Base-by-base conservation (phyloP, 2,797 vertebrate genomes). In the Schizopygopsis pylzovi region DNA sequence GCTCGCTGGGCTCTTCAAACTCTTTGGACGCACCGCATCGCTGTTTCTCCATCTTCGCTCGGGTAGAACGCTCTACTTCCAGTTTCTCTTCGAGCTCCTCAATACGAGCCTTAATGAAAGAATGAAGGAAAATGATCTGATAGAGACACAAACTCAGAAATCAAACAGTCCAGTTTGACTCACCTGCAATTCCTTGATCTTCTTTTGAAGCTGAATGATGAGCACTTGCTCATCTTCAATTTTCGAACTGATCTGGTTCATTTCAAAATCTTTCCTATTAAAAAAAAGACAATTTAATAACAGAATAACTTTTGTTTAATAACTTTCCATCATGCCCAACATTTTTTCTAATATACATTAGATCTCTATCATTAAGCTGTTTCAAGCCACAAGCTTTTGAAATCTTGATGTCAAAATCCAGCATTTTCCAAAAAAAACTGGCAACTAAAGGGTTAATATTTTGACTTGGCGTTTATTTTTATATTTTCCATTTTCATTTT, bases 41-140 rank as follows among this genome's bases (percentile, higher is more conserved):
- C 92, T 98, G 97, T 94, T 98, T 98, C 93, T 99, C 97, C 89
- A 95, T 96, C 33, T 97, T 98, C 52, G 97, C 97, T 49, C 97
- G 88, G 71, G 92, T 94, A 0, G 98, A 93, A 8, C 96, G 94
- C 87, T 99, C 98, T 0, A 97, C 95, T 90, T 99, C 97, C 91
- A 99, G 94, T 91, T 99, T 97, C 86, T 99, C 98, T 90, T 99
- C 98, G 78, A 99, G 94, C 91, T 98, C 97, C 91, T 99, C 97
- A 0, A 94, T 95, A 2, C 96, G 96, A 3, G 97, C 97, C 98
- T 99, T 91, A 9, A 18, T 28, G 7, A 67, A 78, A 77, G 10
- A 20, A 22, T 25, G 0, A 15, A 54, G 54, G 0, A 41, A 52
- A 18, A 52, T 28, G 37, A 41, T 43, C n/a, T 45, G 15, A 68